These are phyloP conservation scores for Mamestra configurata DNA, from an alignment of 1,140 invertebrate species.

Conservation along the genomic window DNA sequence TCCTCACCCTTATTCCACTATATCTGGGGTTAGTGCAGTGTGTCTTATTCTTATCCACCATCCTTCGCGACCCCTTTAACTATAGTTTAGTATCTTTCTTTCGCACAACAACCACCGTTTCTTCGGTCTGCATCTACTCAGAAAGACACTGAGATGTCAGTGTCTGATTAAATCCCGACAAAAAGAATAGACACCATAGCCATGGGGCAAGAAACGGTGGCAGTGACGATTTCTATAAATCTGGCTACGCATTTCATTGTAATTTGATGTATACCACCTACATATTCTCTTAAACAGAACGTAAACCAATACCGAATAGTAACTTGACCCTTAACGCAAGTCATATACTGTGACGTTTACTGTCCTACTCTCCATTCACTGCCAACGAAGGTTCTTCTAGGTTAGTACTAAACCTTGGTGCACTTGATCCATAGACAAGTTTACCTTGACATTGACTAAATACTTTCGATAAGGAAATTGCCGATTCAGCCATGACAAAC, in stretches of 20 bases:
- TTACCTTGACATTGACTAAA: slow-evolving; percentile 56
- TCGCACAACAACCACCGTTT: too few relatives aligned
- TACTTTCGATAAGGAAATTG: slow-evolving; percentile 55
- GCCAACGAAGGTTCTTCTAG: slow-evolving; percentile 8
- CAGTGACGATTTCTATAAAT: background rate
- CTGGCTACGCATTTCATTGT: background rate
- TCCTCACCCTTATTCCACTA: too few relatives aligned
- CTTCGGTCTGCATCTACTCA: too few relatives aligned
- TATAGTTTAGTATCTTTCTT: too few relatives aligned
- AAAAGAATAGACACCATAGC: too few relatives aligned
- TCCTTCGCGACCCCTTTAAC: too few relatives aligned
- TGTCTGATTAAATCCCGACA: too few relatives aligned
- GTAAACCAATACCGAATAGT: background rate
- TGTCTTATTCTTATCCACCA: too few relatives aligned
- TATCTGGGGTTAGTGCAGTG: too few relatives aligned
- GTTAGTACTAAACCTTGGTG: background rate
- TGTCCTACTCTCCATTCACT: slow-evolving; percentile 25
- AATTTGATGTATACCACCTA: background rate
- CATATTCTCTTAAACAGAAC: background rate
- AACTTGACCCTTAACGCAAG: slow-evolving; percentile 12
- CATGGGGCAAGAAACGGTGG: too few relatives aligned
- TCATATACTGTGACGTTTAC: slow-evolving; percentile 14
- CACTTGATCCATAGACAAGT: slow-evolving; percentile 45
- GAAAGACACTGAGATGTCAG: too few relatives aligned
- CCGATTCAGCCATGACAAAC: slow-evolving; percentile 23